Evolutionary conservation across 35 echinoderm and acorn worm genomes (phyloP).

Genomic region (Strongylocentrotus purpuratus): DNA sequence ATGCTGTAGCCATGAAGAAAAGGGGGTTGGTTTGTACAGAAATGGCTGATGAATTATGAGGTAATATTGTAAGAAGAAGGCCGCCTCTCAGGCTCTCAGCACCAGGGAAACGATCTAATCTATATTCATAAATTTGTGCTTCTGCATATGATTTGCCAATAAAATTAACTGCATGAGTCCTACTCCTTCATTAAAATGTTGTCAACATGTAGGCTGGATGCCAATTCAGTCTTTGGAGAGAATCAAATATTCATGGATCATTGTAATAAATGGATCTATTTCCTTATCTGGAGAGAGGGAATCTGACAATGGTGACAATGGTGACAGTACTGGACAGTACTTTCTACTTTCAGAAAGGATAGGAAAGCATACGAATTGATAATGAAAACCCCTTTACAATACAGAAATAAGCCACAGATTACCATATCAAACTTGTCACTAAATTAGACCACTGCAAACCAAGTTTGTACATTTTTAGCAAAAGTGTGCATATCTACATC

Average conservation of each 20-base stretch:
- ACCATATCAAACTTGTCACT: no score
- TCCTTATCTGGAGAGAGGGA: neutral
- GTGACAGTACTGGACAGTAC: no score
- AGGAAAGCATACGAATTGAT: neutral
- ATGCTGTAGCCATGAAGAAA: neutral
- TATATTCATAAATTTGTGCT: neutral
- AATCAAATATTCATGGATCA: neutral
- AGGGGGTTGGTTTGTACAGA: neutral
- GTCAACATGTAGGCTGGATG: neutral
- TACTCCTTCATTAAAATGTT: neutral
- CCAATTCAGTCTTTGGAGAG: neutral
- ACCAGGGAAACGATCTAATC: neutral
- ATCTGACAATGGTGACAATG: neutral
- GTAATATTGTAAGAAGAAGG: neutral
- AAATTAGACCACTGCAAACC: no score
- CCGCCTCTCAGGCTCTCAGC: neutral
- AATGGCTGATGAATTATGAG: neutral
- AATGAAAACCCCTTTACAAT: neutral
- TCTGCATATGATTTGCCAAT: neutral
- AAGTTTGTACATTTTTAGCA: no score
- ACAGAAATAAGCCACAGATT: no score
- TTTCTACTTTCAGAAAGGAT: neutral
- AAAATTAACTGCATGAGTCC: neutral
- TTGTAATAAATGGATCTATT: neutral
- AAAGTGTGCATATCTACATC: no score